Conservation (phyloP, 2,797 vertebrate species). For the Iguana delicatissima region DNA sequence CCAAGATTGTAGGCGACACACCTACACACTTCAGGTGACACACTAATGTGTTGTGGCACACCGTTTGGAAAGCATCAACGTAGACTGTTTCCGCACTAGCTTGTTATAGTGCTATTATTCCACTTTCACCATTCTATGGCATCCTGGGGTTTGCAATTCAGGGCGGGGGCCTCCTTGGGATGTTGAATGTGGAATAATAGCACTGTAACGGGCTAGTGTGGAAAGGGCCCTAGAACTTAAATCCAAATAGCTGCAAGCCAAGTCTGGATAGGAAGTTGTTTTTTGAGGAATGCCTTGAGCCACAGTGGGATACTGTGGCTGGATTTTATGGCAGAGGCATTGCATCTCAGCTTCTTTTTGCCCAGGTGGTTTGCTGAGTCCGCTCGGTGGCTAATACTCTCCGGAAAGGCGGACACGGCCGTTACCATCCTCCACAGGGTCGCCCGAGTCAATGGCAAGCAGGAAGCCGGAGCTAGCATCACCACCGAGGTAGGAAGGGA, state of each 20-base stretch:
- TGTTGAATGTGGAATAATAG: no score
- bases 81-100: no score
- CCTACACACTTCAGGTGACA: no score
- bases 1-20: no score
- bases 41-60: no score
- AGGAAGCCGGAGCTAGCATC: conserved; percentile 61
- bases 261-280: not conserved
- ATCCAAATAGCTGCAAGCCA: not conserved
- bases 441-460: conserved; percentile 51
- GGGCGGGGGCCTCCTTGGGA: no score
- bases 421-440: conserved; percentile 61
- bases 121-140: no score
- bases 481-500: conserved; percentile 42
- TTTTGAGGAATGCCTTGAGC: not conserved
- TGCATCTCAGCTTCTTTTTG: not conserved
- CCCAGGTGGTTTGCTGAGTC: conserved; percentile 67
- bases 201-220: not conserved
- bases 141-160: no score
- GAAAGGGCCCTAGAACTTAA: no score
- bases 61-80: no score
- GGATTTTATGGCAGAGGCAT: not conserved
- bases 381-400: conserved; percentile 63
- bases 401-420: conserved; percentile 43
- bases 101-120: no score
- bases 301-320: no score